Conservation (phyloP, 2,113 vertebrate genomes). For the Rhynchomys soricoides region DNA sequence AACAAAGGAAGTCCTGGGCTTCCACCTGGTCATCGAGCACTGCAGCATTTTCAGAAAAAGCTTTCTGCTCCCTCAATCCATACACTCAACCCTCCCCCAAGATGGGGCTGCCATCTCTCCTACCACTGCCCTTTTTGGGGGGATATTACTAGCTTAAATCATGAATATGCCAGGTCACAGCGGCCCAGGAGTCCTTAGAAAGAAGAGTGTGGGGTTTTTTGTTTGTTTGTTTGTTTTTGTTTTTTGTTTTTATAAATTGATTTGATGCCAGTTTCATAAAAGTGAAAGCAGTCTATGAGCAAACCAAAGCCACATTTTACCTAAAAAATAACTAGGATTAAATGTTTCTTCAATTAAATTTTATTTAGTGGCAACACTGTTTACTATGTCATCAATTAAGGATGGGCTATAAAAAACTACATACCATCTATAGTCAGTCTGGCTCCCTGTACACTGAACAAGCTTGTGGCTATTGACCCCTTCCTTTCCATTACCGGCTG, state of each 20-base stretch:
- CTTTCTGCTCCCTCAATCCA: background rate
- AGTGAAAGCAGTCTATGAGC: slow-evolving; percentile 33
- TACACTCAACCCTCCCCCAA: background rate
- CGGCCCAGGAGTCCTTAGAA: slow-evolving; percentile 16
- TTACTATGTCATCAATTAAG: slow-evolving; percentile 60
- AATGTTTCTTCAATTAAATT: slow-evolving; percentile 46
- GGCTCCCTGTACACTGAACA: background rate
- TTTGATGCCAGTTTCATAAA: slow-evolving; percentile 47
- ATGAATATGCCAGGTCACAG: background rate
- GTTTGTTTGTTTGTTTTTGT: background rate
- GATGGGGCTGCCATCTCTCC: background rate
- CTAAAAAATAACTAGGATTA: slow-evolving; percentile 31
- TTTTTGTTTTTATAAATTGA: slow-evolving; percentile 4
- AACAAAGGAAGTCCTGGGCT: background rate
- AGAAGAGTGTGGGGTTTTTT: background rate
- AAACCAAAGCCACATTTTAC: slow-evolving; percentile 16
- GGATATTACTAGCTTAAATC: slow-evolving; percentile 35
- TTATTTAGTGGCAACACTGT: slow-evolving; percentile 27
- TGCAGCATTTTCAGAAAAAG: background rate
- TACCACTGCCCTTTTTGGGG: background rate
- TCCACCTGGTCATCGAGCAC: background rate
- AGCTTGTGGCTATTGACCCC: accelerated
- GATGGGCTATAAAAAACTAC: background rate
- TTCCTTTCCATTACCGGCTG: background rate
- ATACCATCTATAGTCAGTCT: background rate